A percentile compares a stretch with the other conserved stretches of the same genome.
phyloP scores from a whole-genome alignment of 2,113 vertebrate genomes.

The Actenoides hombroni region DNA sequence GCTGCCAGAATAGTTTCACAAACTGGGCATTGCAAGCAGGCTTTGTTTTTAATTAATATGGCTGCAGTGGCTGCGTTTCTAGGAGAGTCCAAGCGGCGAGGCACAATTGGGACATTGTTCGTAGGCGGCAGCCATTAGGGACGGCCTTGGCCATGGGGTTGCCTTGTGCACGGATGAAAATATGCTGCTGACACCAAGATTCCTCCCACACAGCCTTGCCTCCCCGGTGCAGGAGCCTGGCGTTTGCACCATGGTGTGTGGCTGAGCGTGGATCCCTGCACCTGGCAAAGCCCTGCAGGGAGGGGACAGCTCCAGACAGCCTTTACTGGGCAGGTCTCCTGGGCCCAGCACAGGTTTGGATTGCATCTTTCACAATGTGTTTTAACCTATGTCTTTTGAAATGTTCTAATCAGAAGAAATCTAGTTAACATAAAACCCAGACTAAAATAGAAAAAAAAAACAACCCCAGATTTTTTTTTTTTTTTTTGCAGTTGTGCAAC shows the following conservation, averaged over 20 bases:
- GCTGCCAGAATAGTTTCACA: background rate
- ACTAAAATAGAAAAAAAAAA: background rate
- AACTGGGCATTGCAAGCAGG: background rate
- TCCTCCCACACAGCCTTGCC: background rate
- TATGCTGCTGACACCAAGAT: background rate
- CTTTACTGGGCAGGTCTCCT: background rate
- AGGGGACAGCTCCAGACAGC: accelerated
- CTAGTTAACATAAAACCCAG: background rate
- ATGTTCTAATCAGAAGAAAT: background rate
- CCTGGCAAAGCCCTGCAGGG: accelerated
- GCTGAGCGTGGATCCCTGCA: background rate
- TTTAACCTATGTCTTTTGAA: background rate
- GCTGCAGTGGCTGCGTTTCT: background rate
- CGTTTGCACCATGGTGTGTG: accelerated
- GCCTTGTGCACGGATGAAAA: background rate
- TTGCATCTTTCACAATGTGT: background rate
- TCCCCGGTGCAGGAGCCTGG: background rate
- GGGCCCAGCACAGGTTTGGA: background rate
- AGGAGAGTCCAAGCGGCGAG: background rate
- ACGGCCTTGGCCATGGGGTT: background rate
- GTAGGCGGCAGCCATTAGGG: accelerated
- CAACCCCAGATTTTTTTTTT: too few species aligned
- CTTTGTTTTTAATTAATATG: conserved; percentile 8
- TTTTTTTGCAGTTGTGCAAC: background rate
- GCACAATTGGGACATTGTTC: conserved; percentile 15